Evolutionary conservation across 2,113 vertebrate species (phyloP).

Genomic region (Tricholaema leucomelas): DNA sequence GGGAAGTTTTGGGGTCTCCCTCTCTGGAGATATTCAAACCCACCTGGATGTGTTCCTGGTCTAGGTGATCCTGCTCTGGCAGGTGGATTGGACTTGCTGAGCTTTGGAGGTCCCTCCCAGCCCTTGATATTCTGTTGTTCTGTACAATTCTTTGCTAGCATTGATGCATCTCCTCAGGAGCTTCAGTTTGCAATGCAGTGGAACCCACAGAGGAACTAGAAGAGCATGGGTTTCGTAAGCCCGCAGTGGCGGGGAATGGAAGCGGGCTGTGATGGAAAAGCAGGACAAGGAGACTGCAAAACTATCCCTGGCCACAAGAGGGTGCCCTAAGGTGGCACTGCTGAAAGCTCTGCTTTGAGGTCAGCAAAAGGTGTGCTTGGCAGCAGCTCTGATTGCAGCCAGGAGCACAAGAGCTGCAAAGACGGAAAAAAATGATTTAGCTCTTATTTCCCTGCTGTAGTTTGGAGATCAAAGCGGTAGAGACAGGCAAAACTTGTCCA

Average conservation of each 20-base stretch:
- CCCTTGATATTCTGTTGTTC: no score
- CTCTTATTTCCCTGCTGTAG: conserved; percentile 3
- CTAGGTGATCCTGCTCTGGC: no score
- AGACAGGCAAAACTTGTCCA: background rate
- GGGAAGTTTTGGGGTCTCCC: no score
- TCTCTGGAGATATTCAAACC: no score
- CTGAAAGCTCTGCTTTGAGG: fast-evolving
- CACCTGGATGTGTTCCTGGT: no score
- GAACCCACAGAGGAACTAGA: background rate
- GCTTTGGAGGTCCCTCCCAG: no score
- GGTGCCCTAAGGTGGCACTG: conserved; percentile 23
- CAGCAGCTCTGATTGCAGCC: background rate
- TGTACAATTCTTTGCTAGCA: background rate
- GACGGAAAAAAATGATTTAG: background rate
- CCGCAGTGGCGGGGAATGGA: fast-evolving
- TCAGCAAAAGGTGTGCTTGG: background rate
- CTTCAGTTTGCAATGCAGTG: background rate
- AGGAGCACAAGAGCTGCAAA: background rate
- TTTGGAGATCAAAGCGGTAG: conserved; percentile 10
- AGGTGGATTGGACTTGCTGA: no score
- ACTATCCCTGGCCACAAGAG: conserved; percentile 52
- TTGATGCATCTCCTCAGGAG: background rate
- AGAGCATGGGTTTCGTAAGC: fast-evolving
- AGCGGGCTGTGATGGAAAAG: background rate
- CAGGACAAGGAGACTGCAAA: background rate